Evolutionary conservation across 2,113 vertebrate species (phyloP).

Genomic region (Bettongia penicillata): DNA sequence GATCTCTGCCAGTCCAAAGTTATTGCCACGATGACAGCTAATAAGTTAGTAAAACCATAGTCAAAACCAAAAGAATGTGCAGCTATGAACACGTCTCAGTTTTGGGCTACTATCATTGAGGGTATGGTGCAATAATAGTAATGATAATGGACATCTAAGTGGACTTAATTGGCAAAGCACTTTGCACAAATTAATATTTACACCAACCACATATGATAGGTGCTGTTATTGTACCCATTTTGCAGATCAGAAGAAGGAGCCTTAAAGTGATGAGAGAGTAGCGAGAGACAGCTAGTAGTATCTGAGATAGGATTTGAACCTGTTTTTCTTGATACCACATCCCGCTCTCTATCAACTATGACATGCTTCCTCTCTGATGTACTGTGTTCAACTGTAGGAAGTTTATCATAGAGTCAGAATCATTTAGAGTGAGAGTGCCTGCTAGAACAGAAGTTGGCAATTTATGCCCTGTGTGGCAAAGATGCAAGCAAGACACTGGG

Average conservation of each 20-base stretch:
- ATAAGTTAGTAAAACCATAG: not conserved
- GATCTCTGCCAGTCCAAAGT: not conserved
- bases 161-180: not conserved
- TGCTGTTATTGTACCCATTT: not conserved
- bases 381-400: not conserved
- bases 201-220: not conserved
- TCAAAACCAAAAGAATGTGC: not conserved
- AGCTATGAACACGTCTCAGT: not conserved
- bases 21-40: not conserved
- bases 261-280: not conserved
- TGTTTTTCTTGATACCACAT: not conserved
- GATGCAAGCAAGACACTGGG: not conserved
- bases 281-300: not conserved
- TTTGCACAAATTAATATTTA: not conserved
- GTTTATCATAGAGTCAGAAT: not conserved
- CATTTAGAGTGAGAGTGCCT: not conserved
- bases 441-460: not conserved
- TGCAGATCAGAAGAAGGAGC: not conserved
- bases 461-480: not conserved
- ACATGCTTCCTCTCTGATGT: not conserved
- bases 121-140: not conserved
- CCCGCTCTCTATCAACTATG: not conserved
- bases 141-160: not conserved
- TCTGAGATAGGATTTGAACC: not conserved
- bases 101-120: not conserved